Evolutionary conservation across 2,888 invertebrate species (phyloP).

Genomic region (Portevinia maculata): DNA sequence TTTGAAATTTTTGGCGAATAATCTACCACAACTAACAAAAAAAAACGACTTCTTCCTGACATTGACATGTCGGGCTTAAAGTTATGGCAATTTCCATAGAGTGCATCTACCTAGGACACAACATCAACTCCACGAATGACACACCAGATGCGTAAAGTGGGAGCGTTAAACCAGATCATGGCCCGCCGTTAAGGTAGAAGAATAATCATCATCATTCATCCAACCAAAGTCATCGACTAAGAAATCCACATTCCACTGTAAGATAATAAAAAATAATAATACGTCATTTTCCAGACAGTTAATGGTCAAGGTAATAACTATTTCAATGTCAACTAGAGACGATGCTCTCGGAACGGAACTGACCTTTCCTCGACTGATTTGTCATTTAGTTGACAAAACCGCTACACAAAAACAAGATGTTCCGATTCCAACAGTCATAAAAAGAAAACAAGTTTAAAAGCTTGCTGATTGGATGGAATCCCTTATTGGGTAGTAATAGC

Average conservation of each 20-base stretch:
- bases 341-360: slow-evolving; percentile 25
- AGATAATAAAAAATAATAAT: neutral
- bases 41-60: no score
- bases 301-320: slow-evolving; percentile 10
- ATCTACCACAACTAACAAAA: no score
- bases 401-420: neutral
- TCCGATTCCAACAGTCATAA: neutral
- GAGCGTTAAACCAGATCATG: no score
- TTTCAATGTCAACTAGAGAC: slow-evolving; percentile 10
- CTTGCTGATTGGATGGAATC: neutral
- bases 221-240: no score
- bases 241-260: neutral
- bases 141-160: no score
- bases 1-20: no score
- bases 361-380: slow-evolving; percentile 1
- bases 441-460: slow-evolving; percentile 3
- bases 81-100: no score
- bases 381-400: neutral
- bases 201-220: no score
- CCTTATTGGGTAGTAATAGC: neutral
- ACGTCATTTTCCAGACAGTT: neutral
- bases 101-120: no score
- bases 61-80: no score
- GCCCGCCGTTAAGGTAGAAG: no score
- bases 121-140: no score